Evolutionary conservation across 2,113 vertebrate species (phyloP).

Genomic region (Xiphophorus maculatus): DNA sequence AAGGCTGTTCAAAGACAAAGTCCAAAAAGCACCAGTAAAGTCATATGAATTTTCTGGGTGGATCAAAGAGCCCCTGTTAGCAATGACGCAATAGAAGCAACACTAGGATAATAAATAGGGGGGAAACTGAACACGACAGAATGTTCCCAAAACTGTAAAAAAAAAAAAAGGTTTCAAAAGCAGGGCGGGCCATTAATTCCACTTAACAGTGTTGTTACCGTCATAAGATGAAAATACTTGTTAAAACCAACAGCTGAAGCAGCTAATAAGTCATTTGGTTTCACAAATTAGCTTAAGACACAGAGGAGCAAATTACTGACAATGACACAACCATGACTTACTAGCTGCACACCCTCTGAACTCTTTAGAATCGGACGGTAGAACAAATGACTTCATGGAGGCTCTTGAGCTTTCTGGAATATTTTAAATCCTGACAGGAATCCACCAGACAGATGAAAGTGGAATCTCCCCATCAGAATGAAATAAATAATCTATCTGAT

Average conservation of each 20-base stretch:
- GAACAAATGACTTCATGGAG: constrained; percentile 32
- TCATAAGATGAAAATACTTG: constrained; percentile 25
- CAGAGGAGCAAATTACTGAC: background rate
- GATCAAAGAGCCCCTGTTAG: constrained; percentile 55
- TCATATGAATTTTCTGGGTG: constrained; percentile 18
- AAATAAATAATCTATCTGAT: background rate
- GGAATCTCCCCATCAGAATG: constrained; percentile 7
- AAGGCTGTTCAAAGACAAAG: background rate
- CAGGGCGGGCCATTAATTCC: constrained; percentile 37
- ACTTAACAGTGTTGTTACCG: constrained; percentile 51
- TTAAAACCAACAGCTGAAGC: constrained; percentile 30
- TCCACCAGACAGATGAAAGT: constrained; percentile 43
- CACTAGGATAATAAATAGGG: constrained; percentile 15
- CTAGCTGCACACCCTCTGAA: background rate
- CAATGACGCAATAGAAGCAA: constrained; percentile 16
- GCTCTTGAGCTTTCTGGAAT: constrained; percentile 48
- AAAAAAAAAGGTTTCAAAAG: constrained; percentile 33
- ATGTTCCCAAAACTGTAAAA: constrained; percentile 13
- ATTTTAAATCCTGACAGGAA: constrained; percentile 64
- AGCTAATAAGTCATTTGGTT: constrained; percentile 15
- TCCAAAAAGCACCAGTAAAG: background rate
- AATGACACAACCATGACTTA: constrained; percentile 25
- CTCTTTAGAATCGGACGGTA: constrained; percentile 21
- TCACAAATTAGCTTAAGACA: constrained; percentile 17
- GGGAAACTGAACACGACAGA: background rate